A percentile compares a stretch with the other conserved stretches of the same genome.
Evolutionary conservation across 2,113 vertebrate genomes (phyloP).

Genomic region (Puntigrus tetrazona): DNA sequence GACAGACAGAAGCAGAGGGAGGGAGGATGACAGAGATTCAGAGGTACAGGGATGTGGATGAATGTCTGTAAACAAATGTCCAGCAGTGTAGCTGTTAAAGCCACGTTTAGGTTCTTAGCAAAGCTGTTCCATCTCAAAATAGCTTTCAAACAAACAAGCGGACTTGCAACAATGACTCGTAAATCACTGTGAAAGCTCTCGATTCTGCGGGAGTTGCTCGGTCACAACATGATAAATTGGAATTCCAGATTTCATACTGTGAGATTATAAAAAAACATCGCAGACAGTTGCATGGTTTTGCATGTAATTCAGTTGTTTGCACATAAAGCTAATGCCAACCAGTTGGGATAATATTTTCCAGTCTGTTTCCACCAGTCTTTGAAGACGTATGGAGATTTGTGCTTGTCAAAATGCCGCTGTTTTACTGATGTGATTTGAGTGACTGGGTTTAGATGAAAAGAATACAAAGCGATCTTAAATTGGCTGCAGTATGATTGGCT

Average conservation of each 20-base stretch:
- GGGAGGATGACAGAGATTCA: background rate
- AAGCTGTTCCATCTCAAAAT: background rate
- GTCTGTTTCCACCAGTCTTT: background rate
- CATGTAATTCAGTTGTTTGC: background rate
- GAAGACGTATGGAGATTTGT: background rate
- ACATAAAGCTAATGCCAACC: background rate
- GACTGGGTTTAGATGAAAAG: background rate
- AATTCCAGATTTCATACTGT: background rate
- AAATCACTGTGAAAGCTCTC: background rate
- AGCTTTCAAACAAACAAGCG: background rate
- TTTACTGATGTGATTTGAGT: background rate
- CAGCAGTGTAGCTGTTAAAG: background rate
- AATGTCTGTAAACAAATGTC: slow-evolving; percentile 34
- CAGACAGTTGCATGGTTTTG: background rate
- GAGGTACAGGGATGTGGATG: background rate
- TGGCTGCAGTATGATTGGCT: background rate
- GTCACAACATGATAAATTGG: background rate
- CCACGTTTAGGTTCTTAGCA: slow-evolving; percentile 14
- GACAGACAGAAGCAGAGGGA: background rate
- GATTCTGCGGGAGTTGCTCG: background rate
- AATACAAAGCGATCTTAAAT: background rate
- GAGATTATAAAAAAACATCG: background rate
- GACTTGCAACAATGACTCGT: background rate
- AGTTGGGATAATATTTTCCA: background rate
- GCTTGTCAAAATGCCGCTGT: slow-evolving; percentile 3